phyloP scores from a whole-genome alignment of 2,113 vertebrate species.

The Rhea pennata region DNA sequence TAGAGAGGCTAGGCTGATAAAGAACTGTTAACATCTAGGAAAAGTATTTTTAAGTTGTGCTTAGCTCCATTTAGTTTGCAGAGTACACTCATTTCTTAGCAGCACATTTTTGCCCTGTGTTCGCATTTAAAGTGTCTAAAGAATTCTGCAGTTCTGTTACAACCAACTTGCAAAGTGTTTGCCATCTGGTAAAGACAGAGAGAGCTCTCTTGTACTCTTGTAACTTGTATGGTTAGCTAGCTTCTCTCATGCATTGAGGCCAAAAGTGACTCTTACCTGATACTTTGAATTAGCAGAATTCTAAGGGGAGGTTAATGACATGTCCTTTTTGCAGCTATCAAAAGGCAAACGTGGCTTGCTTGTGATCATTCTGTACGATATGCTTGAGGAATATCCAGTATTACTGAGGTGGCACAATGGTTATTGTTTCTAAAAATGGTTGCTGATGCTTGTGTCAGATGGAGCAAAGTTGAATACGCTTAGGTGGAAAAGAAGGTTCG shows the following conservation, averaged over 20 bases:
- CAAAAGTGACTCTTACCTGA: neutral
- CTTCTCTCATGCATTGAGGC: neutral
- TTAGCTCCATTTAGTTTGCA: neutral
- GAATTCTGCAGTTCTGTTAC: neutral
- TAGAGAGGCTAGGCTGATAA: neutral
- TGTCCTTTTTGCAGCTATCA: neutral
- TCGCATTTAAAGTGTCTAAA: neutral
- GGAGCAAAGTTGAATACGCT: neutral
- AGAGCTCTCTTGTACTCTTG: neutral
- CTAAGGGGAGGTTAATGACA: neutral
- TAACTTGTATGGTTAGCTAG: rapidly evolving
- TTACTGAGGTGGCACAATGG: neutral
- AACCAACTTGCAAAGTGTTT: neutral
- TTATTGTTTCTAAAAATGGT: neutral
- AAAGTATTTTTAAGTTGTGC: neutral
- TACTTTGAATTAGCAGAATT: neutral
- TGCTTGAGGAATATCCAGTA: neutral
- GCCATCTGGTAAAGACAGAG: neutral
- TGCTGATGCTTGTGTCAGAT: neutral
- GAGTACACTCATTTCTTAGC: neutral
- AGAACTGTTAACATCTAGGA: neutral
- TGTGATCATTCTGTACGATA: neutral
- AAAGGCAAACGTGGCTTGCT: neutral
- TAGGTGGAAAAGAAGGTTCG: neutral
- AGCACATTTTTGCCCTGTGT: neutral